A percentile compares a stretch with the other conserved stretches of the same genome.
Conservation (phyloP, 2,113 vertebrate genomes). For the Toxotes chatareus region DNA sequence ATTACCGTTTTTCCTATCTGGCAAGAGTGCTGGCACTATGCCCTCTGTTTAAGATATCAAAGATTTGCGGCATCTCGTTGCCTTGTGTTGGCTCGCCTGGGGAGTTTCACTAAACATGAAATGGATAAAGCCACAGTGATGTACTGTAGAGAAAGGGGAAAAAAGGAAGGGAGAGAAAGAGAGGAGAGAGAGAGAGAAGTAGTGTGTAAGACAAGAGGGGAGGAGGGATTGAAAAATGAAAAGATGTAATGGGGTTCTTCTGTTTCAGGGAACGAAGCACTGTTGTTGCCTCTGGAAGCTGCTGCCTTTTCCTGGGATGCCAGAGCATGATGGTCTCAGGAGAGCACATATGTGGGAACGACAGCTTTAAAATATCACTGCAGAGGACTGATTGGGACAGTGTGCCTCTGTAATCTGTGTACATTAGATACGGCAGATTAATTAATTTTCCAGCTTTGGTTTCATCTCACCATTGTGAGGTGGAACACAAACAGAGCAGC, state of each 20-base stretch:
- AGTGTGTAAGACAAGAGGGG: constrained; percentile 30
- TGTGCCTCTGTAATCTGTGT: constrained; percentile 73
- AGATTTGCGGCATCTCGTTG: constrained; percentile 81
- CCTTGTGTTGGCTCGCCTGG: constrained; percentile 77
- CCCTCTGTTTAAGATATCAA: constrained; percentile 88
- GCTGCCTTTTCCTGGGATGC: constrained; percentile 67
- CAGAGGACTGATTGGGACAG: constrained; percentile 60
- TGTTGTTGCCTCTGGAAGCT: constrained; percentile 58
- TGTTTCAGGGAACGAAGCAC: constrained; percentile 66
- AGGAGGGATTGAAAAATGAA: constrained; percentile 70
- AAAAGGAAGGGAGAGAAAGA: not conserved
- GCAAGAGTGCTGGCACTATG: constrained; percentile 79
- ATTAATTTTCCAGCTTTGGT: constrained; percentile 60
- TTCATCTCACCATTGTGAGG: constrained; percentile 54
- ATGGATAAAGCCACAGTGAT: constrained; percentile 80
- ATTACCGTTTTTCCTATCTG: constrained; percentile 80
- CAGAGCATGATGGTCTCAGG: constrained; percentile 68
- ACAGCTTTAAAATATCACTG: constrained; percentile 72
- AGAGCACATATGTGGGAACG: constrained; percentile 65
- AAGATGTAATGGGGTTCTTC: constrained; percentile 75
- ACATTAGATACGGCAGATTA: constrained; percentile 69
- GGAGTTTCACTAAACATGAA: constrained; percentile 85
- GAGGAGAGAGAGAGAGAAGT: constrained; percentile 16
- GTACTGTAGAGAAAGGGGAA: constrained; percentile 51
- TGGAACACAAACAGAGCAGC: constrained; percentile 64